A percentile compares a stretch with the other conserved stretches of the same genome.
Conservation (phyloP, 1,140 invertebrate genomes). For the Oryzaephilus surinamensis region DNA sequence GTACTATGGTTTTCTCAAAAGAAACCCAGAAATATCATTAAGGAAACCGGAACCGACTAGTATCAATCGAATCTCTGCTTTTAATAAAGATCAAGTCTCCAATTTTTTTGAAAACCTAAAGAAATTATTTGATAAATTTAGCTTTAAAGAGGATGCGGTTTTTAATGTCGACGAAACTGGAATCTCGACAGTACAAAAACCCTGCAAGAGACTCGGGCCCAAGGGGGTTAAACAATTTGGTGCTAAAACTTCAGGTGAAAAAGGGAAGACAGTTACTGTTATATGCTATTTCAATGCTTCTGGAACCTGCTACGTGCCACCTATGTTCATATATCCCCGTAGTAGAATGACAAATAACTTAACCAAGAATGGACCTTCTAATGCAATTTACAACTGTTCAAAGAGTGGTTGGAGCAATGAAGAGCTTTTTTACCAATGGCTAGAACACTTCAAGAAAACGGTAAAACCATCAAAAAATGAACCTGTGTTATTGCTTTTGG, state of each 20-base stretch:
- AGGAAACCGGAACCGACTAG: slow-evolving; percentile 15
- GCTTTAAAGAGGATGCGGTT: slow-evolving; percentile 32
- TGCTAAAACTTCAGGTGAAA: slow-evolving; percentile 33
- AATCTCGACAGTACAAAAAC: slow-evolving; percentile 36
- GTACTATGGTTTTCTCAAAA: slow-evolving; percentile 26
- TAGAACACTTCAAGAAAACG: slow-evolving; percentile 20
- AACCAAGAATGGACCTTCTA: slow-evolving; percentile 16
- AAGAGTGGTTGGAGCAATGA: slow-evolving; percentile 18
- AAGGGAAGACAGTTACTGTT: slow-evolving; percentile 21
- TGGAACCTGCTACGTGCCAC: slow-evolving; percentile 32
- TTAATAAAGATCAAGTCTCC: slow-evolving; percentile 18
- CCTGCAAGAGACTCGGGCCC: slow-evolving; percentile 30
- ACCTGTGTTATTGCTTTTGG: slow-evolving; percentile 23
- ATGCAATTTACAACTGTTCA: slow-evolving; percentile 13
- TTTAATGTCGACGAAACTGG: slow-evolving; percentile 39
- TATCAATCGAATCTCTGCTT: slow-evolving; percentile 11
- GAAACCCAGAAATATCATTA: slow-evolving; percentile 22
- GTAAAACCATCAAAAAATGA: slow-evolving; percentile 10
- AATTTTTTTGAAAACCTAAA: slow-evolving; percentile 25
- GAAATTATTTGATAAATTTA: slow-evolving; percentile 29
- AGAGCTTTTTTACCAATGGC: slow-evolving; percentile 15
- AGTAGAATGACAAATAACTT: slow-evolving; percentile 12
- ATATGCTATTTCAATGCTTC: too few relatives aligned
- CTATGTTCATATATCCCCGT: slow-evolving; percentile 12
- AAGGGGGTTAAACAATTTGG: slow-evolving; percentile 34